phyloP scores from a whole-genome alignment of 1,140 invertebrate species.

The Drosophila cardini region DNA sequence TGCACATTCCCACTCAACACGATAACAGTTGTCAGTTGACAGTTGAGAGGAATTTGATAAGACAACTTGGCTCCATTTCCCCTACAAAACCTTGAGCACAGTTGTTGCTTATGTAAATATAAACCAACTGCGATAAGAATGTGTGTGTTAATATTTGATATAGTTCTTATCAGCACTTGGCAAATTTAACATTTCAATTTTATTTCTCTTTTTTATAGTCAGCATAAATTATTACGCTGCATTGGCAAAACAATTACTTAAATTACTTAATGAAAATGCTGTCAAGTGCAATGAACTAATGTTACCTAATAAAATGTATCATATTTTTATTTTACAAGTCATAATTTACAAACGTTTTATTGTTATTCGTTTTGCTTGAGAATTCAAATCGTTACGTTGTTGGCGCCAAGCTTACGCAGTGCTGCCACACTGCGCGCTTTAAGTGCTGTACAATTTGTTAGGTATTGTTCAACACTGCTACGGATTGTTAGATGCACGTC shows the following conservation, averaged over 20 bases:
- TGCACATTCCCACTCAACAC: slow-evolving; percentile 30
- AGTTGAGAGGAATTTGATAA: slow-evolving; percentile 43
- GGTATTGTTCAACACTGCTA: slow-evolving; percentile 19
- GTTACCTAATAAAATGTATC: slow-evolving; percentile 12
- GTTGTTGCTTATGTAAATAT: slow-evolving; percentile 30
- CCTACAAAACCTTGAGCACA: slow-evolving; percentile 8
- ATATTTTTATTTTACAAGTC: background rate
- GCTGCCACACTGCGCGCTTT: slow-evolving; percentile 9
- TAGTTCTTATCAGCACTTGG: slow-evolving; percentile 34
- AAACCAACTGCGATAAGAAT: slow-evolving; percentile 30
- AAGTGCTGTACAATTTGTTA: background rate
- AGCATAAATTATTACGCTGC: slow-evolving; percentile 42
- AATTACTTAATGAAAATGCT: slow-evolving; percentile 53
- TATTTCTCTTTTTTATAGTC: slow-evolving; percentile 10
- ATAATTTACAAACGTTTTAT: background rate
- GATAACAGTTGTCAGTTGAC: slow-evolving; percentile 51
- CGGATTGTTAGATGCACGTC: slow-evolving; percentile 27
- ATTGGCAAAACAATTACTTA: slow-evolving; percentile 51
- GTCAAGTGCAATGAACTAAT: slow-evolving; percentile 46
- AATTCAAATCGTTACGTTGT: slow-evolving; percentile 26
- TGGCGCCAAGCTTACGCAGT: slow-evolving; percentile 33
- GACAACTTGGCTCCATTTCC: background rate
- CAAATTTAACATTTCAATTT: background rate
- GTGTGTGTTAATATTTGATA: slow-evolving; percentile 1
- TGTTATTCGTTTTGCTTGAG: background rate